Evolutionary conservation across 2,888 invertebrate species (phyloP), one percentile per base, ranked within the genome.

Genomic region (Parelbella ahira): DNA sequence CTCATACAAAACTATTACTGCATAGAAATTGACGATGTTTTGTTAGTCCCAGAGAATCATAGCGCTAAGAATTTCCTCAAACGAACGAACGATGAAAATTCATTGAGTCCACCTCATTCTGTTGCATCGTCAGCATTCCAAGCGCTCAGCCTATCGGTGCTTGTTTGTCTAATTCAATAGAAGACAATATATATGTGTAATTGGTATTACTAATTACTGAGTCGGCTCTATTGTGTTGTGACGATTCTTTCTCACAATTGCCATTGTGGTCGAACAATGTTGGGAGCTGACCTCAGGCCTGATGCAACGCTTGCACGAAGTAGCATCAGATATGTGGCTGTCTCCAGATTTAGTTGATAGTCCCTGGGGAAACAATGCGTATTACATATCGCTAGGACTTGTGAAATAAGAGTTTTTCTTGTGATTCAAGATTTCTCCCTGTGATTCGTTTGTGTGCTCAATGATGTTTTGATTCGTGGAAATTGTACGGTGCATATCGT

Each of bases 201-300:
- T 81, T 83, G 68, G 69, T 61, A 57, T 65, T 66, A 66, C 74
- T 86, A 86, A 87, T 86, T 83, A 79, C 76, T 64, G 69, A 72
- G 65, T 68, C 53, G 62, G 55, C 65, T 54, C 77, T 66, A 86
- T 86, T 86, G 84, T 86, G 68, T 61, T 47, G 56, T 59, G 65
- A 65, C 59, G 68, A 73, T 74, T 78, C 79, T 71, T 78, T 83
- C 79, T 70, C 78, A 84, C 86, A 86, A 86, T 84, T 74, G 79
- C 81, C 67, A 83, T 87, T 87, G 86, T 87, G 56, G 66, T 63
- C 50, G 69, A 61, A 84, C 83, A 83, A 84, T 84, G 80, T 86
- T 87, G 86, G 76, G 86, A 86, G 74, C 61, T 76, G 83, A 81
- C 86, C 84, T 77, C 73, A 71, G 66, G 68, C 50, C 56, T 74